Base-by-base conservation (phyloP, 2,888 invertebrate genomes). In the Papilio elwesi region DNA sequence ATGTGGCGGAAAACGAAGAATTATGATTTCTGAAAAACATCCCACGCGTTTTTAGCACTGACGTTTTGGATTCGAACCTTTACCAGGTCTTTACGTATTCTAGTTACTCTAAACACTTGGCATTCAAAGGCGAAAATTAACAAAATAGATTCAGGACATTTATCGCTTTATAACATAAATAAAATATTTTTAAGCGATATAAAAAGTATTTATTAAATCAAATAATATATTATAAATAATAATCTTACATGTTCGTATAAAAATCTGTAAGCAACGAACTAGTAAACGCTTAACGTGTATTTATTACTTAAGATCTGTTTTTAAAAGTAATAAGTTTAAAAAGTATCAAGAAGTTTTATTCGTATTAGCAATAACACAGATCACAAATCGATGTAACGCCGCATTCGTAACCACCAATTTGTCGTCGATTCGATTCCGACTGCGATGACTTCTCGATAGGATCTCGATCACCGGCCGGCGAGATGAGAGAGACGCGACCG, bases 341-440 rank as follows among this genome's bases (percentile, higher is more conserved):
- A 74, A 71, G 74, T 73, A 71, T 57, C 76, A 78, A 76, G 70
- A 75, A 43, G 69, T 70, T 65, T 77, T 59, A 70, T 69, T 73
- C 53, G 16, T 15, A n/a, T 67, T 38, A 74, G 75, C 80, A 83
- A 84, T 86, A 83, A 85, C 83, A 86, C 83, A 84, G 80, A 83
- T 86, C 83, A 87, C 85, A 87, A 88, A 90, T 89, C 87, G 88
- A 90, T 87, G 83, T 80, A 81, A 78, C 77, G 79, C 81, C 80
- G 85, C 87, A 86, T 88, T 90, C 83, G 83, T 81, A 86, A 78
- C 85, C 86, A 69, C 69, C 73, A 73, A 73, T 73, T 73, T 73
- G 88, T 87, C 87, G 87, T 83, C 84, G 86, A 86, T 88, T 85
- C 87, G 89, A 87, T 88, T 87, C 85, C 80, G 86, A 57, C 38